Evolutionary conservation across 2,888 invertebrate genomes (phyloP).

Genomic region (Athrips mouffetella): DNA sequence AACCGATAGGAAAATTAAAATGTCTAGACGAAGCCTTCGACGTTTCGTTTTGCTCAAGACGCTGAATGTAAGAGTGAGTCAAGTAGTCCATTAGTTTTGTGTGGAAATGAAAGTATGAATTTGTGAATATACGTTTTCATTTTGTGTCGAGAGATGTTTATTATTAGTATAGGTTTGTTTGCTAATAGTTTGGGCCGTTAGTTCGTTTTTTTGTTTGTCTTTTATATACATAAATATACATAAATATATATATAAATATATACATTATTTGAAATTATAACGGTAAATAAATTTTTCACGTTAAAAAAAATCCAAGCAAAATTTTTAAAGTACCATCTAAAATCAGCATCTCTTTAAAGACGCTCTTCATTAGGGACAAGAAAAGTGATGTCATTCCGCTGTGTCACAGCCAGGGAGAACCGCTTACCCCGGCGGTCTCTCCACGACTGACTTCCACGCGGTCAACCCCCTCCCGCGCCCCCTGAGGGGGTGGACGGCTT

Average conservation of each 20-base stretch:
- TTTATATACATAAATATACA: too few relatives aligned
- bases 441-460: conserved; percentile 69
- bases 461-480: conserved; percentile 47
- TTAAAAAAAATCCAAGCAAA: too few relatives aligned
- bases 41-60: conserved; percentile 57
- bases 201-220: too few relatives aligned
- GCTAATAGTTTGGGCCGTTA: too few relatives aligned
- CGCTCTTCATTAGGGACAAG: conserved; percentile 77
- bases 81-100: conserved; percentile 26
- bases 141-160: background rate
- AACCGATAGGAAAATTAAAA: conserved; percentile 75
- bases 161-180: too few relatives aligned
- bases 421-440: conserved; percentile 63
- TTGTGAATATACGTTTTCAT: background rate
- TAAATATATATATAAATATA: too few relatives aligned
- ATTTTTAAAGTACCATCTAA: too few relatives aligned
- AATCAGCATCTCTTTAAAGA: conserved; percentile 57
- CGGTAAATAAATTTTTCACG: too few relatives aligned
- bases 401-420: conserved; percentile 69
- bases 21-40: conserved; percentile 65
- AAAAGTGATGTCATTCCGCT: conserved; percentile 76
- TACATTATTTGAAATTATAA: too few relatives aligned
- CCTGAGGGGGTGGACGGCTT: conserved; percentile 68
- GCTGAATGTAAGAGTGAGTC: conserved; percentile 22
- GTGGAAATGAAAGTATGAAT: conserved; percentile 23